Conservation (phyloP, 2,888 invertebrate genomes). For the Brenthis hecate region DNA sequence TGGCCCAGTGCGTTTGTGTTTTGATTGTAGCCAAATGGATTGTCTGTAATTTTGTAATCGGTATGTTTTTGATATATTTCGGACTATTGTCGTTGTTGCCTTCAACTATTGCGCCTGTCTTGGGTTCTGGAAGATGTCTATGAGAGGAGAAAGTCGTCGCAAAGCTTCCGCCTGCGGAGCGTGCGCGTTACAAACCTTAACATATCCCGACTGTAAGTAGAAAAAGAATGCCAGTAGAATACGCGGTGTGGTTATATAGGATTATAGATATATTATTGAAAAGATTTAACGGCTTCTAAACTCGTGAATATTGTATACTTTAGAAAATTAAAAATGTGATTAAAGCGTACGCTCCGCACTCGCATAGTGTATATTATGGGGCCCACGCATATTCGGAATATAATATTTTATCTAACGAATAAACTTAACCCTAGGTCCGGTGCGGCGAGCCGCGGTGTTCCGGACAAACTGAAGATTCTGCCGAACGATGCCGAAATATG, state of each 20-base stretch:
- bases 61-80: conserved; percentile 49
- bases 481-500: conserved; percentile 74
- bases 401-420: conserved; percentile 76
- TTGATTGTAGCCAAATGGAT: conserved; percentile 60
- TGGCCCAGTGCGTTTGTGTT: conserved; percentile 92
- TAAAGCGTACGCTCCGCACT: conserved; percentile 54
- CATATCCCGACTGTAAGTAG: conserved; percentile 37
- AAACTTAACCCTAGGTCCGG: conserved; percentile 78
- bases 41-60: conserved; percentile 46
- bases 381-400: conserved; percentile 70
- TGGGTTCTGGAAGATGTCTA: conserved; percentile 87
- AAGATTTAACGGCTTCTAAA: conserved; percentile 40
- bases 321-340: conserved; percentile 37
- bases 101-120: conserved; percentile 92
- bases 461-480: conserved; percentile 70
- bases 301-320: conserved; percentile 39
- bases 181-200: conserved; percentile 38
- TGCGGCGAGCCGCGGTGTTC: conserved; percentile 48
- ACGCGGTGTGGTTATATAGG: conserved; percentile 42
- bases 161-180: conserved; percentile 63
- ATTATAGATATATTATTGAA: conserved; percentile 41
- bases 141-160: conserved; percentile 87
- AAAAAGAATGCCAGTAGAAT: conserved; percentile 42
- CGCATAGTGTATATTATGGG: conserved; percentile 45
- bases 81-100: conserved; percentile 84